Base-by-base conservation (phyloP, 2,888 invertebrate genomes). In the Sarcophaga variegata region DNA sequence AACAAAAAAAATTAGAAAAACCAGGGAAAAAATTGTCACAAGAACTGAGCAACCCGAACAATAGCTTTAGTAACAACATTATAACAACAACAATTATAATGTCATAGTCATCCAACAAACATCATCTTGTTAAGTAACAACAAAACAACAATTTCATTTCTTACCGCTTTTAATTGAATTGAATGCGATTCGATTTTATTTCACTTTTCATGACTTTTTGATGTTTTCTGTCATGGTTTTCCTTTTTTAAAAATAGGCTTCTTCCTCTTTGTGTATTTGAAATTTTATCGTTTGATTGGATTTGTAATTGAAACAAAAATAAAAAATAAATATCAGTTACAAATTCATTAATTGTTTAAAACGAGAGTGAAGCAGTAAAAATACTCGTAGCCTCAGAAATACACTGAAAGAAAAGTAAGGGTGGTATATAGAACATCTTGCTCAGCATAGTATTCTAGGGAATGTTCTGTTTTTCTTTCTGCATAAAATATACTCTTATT, bases 101-200 rank as follows among this genome's bases (percentile, higher is more conserved):
- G 82, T 60, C 81, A 76, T 72, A 60, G 60, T 12, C 64, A 63
- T 74, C 67, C 45, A 79, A 10, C 66, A 81, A 83, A 80, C 77
- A 83, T 87, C 83, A 83, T 70, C 83, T 87, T 87, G 84, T 81
- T 87, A 75, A 84, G 37, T 37, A 37, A 37, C 37, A 37, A 37
- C 37, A 37, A 37, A 37, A 10, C 37, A 37, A 37, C 0, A 37
- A 37, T 37, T 37, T 37, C 37, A 2, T 37, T 37, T 37, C 37
- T 37, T 37, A 37, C 37, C 10, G 37, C 78, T 81, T 84, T 87
- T 87, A 87, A 87, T 87, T 87, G 81, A 87, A 87, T 87, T 84
- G 60, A 81, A 79, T 81, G 84, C 10, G 37, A 37, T 37, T 37
- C 10, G 37, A 37, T 37, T 37, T 37, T 37, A 37, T 87, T 87